Evolutionary conservation across 2,797 vertebrate species (phyloP).

Genomic region (Tamandua tetradactyla): DNA sequence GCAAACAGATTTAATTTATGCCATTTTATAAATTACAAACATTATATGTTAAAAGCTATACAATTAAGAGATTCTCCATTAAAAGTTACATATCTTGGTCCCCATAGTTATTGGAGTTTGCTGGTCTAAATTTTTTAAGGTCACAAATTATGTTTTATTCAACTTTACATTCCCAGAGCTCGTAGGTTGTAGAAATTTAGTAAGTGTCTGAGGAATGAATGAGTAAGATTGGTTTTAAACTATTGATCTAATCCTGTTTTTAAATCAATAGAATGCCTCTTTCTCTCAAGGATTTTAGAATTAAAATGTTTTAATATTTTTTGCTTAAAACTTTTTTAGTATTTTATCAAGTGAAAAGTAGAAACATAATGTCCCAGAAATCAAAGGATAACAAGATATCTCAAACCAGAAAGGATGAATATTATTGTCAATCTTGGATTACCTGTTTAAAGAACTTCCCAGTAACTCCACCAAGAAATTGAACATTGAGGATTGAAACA

Average conservation of each 20-base stretch:
- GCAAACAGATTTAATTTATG: neutral
- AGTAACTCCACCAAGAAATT: neutral
- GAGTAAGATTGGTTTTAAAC: neutral
- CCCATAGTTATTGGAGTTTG: slow-evolving; percentile 37
- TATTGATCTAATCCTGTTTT: neutral
- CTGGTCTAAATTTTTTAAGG: neutral
- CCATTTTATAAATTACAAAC: neutral
- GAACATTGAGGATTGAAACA: neutral
- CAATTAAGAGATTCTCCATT: neutral
- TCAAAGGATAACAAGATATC: neutral
- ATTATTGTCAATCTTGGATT: neutral
- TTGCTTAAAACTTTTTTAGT: slow-evolving; percentile 8
- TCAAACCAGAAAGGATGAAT: neutral
- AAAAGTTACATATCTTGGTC: neutral
- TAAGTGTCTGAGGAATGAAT: neutral
- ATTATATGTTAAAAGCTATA: neutral
- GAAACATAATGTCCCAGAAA: neutral
- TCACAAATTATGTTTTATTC: neutral
- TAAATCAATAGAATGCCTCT: neutral
- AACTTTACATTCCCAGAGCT: slow-evolving; percentile 5
- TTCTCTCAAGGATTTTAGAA: slow-evolving; percentile 19
- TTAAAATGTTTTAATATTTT: neutral
- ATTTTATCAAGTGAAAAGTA: neutral
- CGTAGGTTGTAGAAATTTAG: neutral
- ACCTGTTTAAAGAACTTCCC: neutral